Conservation (phyloP, 2,888 invertebrate genomes). For the Ochropleura plecta region DNA sequence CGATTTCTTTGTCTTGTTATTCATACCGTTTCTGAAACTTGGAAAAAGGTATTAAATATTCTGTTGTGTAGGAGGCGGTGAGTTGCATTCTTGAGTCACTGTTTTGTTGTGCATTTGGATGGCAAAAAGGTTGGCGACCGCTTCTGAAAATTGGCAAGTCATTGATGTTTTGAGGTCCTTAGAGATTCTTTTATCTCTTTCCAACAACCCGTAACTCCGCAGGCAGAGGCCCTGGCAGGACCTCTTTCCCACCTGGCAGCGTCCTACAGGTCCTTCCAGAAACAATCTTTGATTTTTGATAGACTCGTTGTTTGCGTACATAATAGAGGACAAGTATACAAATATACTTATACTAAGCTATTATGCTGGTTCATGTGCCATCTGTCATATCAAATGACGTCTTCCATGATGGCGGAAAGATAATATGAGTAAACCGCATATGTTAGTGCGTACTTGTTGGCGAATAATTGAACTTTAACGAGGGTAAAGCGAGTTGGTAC, state of each 20-base stretch:
- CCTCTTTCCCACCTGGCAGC: too few relatives aligned
- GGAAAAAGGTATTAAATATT: constrained; percentile 10
- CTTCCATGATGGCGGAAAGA: constrained; percentile 7
- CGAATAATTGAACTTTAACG: constrained; percentile 21
- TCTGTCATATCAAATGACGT: constrained; percentile 22
- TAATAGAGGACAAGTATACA: too few relatives aligned
- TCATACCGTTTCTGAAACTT: constrained; percentile 2
- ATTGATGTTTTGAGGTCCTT: background rate
- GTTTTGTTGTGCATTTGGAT: background rate
- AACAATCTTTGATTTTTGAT: too few relatives aligned
- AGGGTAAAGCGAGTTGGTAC: constrained; percentile 17
- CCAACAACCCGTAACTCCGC: too few relatives aligned
- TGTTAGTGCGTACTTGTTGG: background rate
- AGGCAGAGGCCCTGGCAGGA: too few relatives aligned
- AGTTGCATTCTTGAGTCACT: constrained; percentile 23
- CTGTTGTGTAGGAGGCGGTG: constrained; percentile 2
- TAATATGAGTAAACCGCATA: constrained; percentile 28
- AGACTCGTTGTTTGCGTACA: too few relatives aligned
- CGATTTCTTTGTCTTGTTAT: constrained; percentile 12
- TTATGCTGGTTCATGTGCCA: constrained; percentile 11
- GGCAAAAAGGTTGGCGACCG: background rate
- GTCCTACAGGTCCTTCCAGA: too few relatives aligned
- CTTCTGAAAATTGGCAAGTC: constrained; percentile 6
- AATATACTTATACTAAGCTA: too few relatives aligned
- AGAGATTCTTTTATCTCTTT: background rate